Evolutionary conservation across 2,113 vertebrate genomes (phyloP), one percentile per base, ranked within the genome.

Genomic region (Pseudorectes ferrugineus): DNA sequence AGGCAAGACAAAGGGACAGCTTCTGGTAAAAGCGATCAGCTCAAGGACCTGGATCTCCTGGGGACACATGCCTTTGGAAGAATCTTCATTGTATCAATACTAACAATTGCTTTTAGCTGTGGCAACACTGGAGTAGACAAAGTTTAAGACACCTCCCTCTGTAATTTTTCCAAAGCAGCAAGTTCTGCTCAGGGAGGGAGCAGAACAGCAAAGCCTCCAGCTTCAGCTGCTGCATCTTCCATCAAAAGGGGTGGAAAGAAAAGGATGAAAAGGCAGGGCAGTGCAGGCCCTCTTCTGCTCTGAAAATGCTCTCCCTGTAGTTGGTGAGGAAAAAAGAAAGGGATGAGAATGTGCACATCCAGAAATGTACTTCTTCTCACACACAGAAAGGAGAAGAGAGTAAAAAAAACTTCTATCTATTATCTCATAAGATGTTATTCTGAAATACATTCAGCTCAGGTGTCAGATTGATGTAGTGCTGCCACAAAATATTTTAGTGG

Each of bases 21-120:
- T 49, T 28, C 12, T 17, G 23, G 7, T 48, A 48, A 62, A 19
- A 79, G 17, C 0, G 0, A 65, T 71, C 23, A 33, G 1, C 31
- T 43, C 22, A 21, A 51, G 25, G 62, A 57, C 55, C 31, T 49
- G 57, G 35, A 65, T 57, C 54, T 29, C 70, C 20, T 38, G 49
- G 31, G 43, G 45, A 48, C 17, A 46, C 0, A 0, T 10, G 11
- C 33, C 9, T 84, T 67, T 68, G 43, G 22, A 67, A 88, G 14
- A 15, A 42, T 57, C 40, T 87, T 74, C 7, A 8, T 14, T 23
- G 15, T 38, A 31, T 31, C 73, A 43, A 2, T 52, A 48, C 13
- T 63, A 33, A 51, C 13, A 43, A 12, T 31, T 81, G 28, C 5
- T 59, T 88, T 86, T 66, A 78, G 22, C 28, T 74, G 2, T 71